Base-by-base conservation (phyloP, 53 echinoderm and acorn worm species). In the Crossaster papposus region DNA sequence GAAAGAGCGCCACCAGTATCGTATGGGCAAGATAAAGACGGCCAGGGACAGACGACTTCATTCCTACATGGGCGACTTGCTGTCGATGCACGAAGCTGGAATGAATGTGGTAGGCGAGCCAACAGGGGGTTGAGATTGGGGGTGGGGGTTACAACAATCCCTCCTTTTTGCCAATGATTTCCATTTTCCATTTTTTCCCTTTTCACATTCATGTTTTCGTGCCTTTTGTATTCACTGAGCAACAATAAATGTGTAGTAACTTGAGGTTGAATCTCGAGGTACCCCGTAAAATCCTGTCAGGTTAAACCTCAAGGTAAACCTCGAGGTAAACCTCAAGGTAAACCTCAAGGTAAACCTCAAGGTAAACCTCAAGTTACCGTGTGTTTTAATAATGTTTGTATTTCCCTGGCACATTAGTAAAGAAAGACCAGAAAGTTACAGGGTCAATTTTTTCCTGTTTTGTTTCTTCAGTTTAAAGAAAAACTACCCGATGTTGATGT, bases 1-100 rank as follows among this genome's bases (percentile, higher is more conserved):
- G 97, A 95, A 91, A 85, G 90, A 94, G 83, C 70, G 97, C 74
- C 90, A 91, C 32, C 78, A 90, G 34, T 97, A 97, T 73, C 81
- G 95, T 30, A 88, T 91, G 91, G 92, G 94, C 91, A 95, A 97
- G 92, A 94, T 86, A 55, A 89, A 89, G 64, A 95, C 86, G 30
- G 95, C 92, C 24, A 92, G 78, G 65, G 93, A 95, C 28, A 82
- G 94, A 82, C 90, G 86, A 24, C 91, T 97, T n/a, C 94, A 93
- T 51, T 86, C 95, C 4, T 95, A 91, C 71, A 88, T 95, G 91
- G 93, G 94, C 54, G 92, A 86, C 30, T 88, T 97, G 28, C 83
- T 97, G 58, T 72, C 91, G 20, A 80, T 74, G 68, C 91, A 97
- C 89, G 93, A 94, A 36, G 86, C 93, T 2, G 92, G 92, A 55